Evolutionary conservation across 2,113 vertebrate genomes (phyloP).

Genomic region (Aplodontia rufa): DNA sequence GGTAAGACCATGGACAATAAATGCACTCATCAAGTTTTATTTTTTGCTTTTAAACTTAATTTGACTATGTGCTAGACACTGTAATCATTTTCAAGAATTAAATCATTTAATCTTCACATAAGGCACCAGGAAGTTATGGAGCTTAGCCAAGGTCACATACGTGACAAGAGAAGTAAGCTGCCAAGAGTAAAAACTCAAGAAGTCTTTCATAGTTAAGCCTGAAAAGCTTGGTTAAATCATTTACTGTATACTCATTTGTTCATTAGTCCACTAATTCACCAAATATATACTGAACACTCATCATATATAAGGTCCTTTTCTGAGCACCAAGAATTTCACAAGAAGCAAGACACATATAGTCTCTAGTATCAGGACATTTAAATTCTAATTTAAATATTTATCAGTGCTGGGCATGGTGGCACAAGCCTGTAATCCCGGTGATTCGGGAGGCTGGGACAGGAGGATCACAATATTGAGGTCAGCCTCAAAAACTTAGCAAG

Average conservation of each 20-base stretch:
- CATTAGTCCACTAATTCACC: background rate
- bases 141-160: background rate
- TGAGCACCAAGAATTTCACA: background rate
- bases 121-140: background rate
- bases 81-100: slow-evolving; percentile 13
- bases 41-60: background rate
- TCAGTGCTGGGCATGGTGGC: too few species aligned
- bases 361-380: background rate
- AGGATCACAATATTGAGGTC: too few species aligned
- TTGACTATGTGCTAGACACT: background rate
- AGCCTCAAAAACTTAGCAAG: too few species aligned
- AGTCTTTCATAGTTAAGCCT: background rate
- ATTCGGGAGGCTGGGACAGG: too few species aligned
- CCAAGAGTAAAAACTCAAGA: slow-evolving; percentile 28
- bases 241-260: background rate
- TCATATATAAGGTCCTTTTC: background rate
- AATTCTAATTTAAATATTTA: background rate
- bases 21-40: background rate
- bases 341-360: background rate
- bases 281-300: background rate
- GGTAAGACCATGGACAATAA: background rate
- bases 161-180: background rate
- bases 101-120: background rate
- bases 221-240: background rate
- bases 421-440: too few species aligned